Evolutionary conservation across 2,888 invertebrate genomes (phyloP), one percentile per base, ranked within the genome.

Genomic region (Abscondita cerata): DNA sequence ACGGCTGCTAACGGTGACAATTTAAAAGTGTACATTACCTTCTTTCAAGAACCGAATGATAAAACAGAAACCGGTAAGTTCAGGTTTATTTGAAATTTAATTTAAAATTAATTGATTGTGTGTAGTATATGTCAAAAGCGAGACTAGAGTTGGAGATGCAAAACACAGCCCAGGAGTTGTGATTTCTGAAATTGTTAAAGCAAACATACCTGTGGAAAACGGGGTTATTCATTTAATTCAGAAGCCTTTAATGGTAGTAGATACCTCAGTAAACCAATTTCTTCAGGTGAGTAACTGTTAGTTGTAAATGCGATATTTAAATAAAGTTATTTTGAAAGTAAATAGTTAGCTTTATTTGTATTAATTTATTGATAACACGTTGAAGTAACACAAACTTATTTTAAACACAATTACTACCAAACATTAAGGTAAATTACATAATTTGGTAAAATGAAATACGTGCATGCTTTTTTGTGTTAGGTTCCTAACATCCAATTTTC

Each of bases 171-270:
- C 88, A 53, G 95, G 95, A 8, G 92, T 93, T 1, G 95, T 96
- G 1, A 81, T 95, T 66, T 92, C 95, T 1, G 92, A 94, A 80
- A 92, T 96, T 65, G 89, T 95, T 6, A 88, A 90, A 76, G 91
- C 91, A 31, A 96, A 96, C 80, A 95, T 96, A 68, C 95, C 96
- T 0, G 93, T 96, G 20, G 89, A 88, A 75, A 96, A 96, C 75
- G 96, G 96, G 31, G 95, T 96, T 0, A 89, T 96, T 2, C 96
- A 97, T 81, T 87, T 97, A 66, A 96, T 96, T 70, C 92, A 94
- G 73, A 87, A 93, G 67, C 96, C 96, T 0, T 83, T 96, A 12
- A 94, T 96, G 91, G 90, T 96, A 60, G 92, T 95, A 52, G 95
- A 95, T 75, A 91, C 91, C n/a, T 90, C 91, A 2, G 90, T 95